phyloP scores from a whole-genome alignment of 37 sponge, comb jelly and placozoan species.

The Tethya wilhelma region DNA sequence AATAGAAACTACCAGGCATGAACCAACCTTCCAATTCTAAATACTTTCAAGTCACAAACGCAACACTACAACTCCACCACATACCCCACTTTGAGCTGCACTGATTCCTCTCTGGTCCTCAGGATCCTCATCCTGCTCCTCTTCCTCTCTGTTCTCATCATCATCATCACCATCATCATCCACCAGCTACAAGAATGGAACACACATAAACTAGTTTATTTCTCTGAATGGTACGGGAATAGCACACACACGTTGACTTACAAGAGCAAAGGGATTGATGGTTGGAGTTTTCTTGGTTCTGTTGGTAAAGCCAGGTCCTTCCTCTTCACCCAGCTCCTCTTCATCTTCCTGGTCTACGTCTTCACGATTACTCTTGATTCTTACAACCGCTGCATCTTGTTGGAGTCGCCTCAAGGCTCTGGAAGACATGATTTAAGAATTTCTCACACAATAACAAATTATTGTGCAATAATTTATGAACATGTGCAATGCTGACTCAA shows the following conservation, averaged over 20 bases:
- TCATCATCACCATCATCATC: constrained; percentile 26
- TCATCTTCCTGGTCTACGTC: constrained; percentile 52
- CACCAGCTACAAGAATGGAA: constrained; percentile 2
- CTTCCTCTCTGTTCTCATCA: constrained; percentile 20
- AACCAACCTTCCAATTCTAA: no score
- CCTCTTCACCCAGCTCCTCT: background rate
- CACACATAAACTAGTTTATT: background rate
- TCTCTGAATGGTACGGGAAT: background rate
- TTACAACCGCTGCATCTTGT: constrained; percentile 44
- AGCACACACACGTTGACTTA: constrained; percentile 11
- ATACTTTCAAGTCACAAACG: background rate
- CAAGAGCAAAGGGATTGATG: constrained; percentile 54
- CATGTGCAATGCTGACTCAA: background rate
- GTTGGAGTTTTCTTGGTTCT: background rate
- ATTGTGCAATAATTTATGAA: background rate
- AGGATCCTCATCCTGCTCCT: background rate
- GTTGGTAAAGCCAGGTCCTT: background rate
- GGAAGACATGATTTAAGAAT: constrained; percentile 59
- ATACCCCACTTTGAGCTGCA: no score
- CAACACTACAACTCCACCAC: no score
- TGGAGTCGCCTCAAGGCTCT: constrained; percentile 66
- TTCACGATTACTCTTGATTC: constrained; percentile 7
- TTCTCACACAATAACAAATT: background rate
- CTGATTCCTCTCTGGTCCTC: constrained; percentile 3
- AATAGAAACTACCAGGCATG: no score